Evolutionary conservation across 2,113 vertebrate genomes (phyloP).

Genomic region (Hoplias malabaricus): DNA sequence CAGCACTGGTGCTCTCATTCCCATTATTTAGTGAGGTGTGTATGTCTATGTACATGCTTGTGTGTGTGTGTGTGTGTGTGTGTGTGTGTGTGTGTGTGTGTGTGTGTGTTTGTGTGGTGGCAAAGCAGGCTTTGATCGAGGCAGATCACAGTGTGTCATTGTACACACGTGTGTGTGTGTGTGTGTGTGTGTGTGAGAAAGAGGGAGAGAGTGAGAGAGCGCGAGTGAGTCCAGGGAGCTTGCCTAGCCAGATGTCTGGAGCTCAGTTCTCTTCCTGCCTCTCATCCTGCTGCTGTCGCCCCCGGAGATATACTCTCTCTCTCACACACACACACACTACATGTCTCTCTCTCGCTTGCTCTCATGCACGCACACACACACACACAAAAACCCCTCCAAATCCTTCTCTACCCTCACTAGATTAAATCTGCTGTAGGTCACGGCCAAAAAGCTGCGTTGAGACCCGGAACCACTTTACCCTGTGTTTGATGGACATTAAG

Average conservation of each 20-base stretch:
- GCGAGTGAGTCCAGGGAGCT: slow-evolving; percentile 60
- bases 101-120: slow-evolving; percentile 25
- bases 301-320: slow-evolving; percentile 34
- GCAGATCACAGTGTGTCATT: slow-evolving; percentile 60
- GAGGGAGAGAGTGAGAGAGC: slow-evolving; percentile 46
- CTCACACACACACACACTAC: background rate
- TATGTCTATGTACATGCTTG: slow-evolving; percentile 12
- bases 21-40: background rate
- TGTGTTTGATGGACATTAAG: slow-evolving; percentile 58
- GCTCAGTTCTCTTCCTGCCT: slow-evolving; percentile 73
- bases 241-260: slow-evolving; percentile 74
- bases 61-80: slow-evolving; percentile 16
- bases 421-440: slow-evolving; percentile 50
- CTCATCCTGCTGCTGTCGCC: slow-evolving; percentile 69
- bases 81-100: slow-evolving; percentile 10
- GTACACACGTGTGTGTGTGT: slow-evolving; percentile 19
- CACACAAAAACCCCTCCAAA: slow-evolving; percentile 44
- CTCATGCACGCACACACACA: slow-evolving; percentile 21
- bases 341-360: background rate
- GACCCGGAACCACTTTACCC: slow-evolving; percentile 60
- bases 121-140: slow-evolving; percentile 37
- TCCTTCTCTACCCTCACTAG: slow-evolving; percentile 41
- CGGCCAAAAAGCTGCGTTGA: slow-evolving; percentile 56
- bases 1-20: background rate
- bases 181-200: slow-evolving; percentile 42